phyloP scores from a whole-genome alignment of 2,888 invertebrate genomes.

The Ditylenchus weischeri region DNA sequence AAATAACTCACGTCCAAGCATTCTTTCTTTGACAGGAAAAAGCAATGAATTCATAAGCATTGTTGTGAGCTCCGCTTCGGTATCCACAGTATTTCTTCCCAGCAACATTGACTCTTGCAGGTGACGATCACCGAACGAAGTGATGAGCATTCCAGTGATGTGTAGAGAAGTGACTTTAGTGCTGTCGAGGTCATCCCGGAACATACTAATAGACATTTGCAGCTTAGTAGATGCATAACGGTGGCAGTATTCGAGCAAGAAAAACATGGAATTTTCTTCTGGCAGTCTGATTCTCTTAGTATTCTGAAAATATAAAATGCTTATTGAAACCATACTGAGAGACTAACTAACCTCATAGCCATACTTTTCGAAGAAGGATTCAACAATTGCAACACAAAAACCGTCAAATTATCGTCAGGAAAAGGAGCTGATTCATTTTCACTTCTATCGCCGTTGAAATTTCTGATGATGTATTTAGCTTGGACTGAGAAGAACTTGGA shows the following conservation, averaged over 20 bases:
- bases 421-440: not conserved
- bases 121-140: not conserved
- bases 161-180: not conserved
- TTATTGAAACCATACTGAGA: no score
- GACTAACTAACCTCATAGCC: not conserved
- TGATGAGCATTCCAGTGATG: not conserved
- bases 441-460: not conserved
- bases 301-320: no score
- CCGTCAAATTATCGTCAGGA: not conserved
- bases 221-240: no score
- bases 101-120: not conserved
- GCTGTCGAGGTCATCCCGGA: not conserved
- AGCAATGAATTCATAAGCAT: not conserved
- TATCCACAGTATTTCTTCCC: not conserved
- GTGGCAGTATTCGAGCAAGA: no score
- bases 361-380: not conserved
- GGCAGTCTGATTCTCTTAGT: no score
- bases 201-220: not conserved
- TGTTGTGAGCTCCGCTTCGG: not conserved
- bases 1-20: constrained; percentile 17
- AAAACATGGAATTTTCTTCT: no score
- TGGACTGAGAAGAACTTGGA: not conserved
- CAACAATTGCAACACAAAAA: not conserved
- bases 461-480: not conserved
- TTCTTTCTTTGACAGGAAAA: constrained; percentile 5